These are phyloP conservation scores for Drymodes brunneopygia DNA, from an alignment of 2,113 vertebrate genomes.

Conservation along the genomic window DNA sequence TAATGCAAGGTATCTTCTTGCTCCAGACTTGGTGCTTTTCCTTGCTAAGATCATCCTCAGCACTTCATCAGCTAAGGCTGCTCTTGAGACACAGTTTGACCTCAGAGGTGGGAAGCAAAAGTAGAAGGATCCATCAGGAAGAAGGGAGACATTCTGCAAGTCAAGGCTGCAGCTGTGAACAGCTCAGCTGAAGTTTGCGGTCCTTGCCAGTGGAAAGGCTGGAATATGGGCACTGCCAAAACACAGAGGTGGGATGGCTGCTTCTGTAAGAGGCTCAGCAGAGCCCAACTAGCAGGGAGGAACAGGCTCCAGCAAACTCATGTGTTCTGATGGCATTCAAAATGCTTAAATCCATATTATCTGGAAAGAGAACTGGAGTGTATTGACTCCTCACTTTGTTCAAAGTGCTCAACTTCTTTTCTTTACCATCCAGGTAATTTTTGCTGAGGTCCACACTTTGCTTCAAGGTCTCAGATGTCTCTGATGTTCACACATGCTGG, in stretches of 20 bases:
- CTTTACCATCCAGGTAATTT: not conserved
- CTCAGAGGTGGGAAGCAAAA: not conserved
- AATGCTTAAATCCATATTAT: not conserved
- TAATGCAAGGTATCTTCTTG: not conserved
- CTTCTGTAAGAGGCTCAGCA: not conserved
- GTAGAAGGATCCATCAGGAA: not conserved
- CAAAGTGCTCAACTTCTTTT: not conserved
- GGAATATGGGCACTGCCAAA: not conserved
- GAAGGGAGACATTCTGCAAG: not conserved
- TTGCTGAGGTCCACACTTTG: not conserved
- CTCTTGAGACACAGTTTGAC: not conserved
- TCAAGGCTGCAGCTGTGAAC: not conserved
- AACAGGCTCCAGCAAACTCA: fast-evolving
- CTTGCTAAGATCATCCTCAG: not conserved
- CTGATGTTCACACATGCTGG: not conserved
- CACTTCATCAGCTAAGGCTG: not conserved
- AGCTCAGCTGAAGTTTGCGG: fast-evolving
- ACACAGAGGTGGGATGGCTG: not conserved
- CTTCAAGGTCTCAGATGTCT: not conserved
- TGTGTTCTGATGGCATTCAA: not conserved
- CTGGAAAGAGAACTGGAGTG: not conserved
- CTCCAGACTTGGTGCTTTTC: not conserved
- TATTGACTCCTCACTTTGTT: not conserved
- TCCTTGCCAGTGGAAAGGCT: not conserved
- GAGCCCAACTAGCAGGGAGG: not conserved